Evolutionary conservation across 1,140 invertebrate genomes (phyloP).

Genomic region (Aricia agestis): DNA sequence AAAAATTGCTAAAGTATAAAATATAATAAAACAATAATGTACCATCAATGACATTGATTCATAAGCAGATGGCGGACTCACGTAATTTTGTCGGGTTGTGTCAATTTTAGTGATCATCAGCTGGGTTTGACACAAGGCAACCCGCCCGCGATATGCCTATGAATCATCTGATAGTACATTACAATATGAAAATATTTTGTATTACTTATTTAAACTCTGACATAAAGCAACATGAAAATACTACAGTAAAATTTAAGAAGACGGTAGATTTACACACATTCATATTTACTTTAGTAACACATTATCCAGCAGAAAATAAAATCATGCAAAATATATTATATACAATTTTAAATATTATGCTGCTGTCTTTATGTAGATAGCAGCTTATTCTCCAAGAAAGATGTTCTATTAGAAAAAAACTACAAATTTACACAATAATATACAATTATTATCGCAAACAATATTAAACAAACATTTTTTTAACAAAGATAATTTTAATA

Average conservation of each 20-base stretch:
- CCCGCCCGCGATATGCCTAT: too few relatives aligned
- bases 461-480: neutral
- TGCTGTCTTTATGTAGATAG: neutral
- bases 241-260: neutral
- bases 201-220: conserved; percentile 6
- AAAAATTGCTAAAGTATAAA: too few relatives aligned
- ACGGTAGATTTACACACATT: neutral
- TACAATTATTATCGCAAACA: neutral
- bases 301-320: neutral
- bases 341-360: neutral
- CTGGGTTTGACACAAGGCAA: too few relatives aligned
- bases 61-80: too few relatives aligned
- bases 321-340: neutral
- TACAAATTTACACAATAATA: neutral
- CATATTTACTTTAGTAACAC: neutral
- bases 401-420: neutral
- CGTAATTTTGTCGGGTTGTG: too few relatives aligned
- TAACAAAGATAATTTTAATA: neutral
- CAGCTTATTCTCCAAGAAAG: neutral
- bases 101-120: too few relatives aligned
- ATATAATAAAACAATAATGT: too few relatives aligned
- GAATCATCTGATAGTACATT: neutral
- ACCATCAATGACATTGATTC: too few relatives aligned
- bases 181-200: conserved; percentile 2
- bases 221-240: conserved; percentile 4